Base-by-base conservation (phyloP, 2,113 vertebrate genomes). In the Leptobrachium leishanense region DNA sequence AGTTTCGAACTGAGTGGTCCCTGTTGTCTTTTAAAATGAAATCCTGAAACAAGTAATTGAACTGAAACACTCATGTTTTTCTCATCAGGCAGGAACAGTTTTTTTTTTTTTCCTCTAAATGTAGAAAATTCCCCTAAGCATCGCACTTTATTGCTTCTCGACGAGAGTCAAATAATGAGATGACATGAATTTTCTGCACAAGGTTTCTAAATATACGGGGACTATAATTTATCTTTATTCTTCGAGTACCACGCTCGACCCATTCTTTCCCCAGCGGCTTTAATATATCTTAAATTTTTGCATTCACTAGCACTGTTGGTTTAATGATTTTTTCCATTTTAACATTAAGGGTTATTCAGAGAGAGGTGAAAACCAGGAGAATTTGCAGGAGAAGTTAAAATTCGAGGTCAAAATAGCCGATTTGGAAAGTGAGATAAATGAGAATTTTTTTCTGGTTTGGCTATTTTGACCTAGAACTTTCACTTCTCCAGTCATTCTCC, bases 31-130 rank as follows among this genome's bases (percentile, higher is more conserved):
- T 68, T 74, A 74, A 81, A 81, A 68, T 65, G 43, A 81, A 68
- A 74, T 74, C 72, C 72, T 68, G 50, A 81, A 74, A 81, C 54
- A 74, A 74, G 72, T 81, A 74, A 74, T 81, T 81, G 71, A 74
- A 74, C 71, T 50, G 72, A 68, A 74, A 40, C 50, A 42, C 54
- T 81, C 64, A 63, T 81, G 78, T 74, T 81, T 81, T 81, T 81
- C 53, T 54, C 78, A 81, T 81, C 68, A 81, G 78, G 62, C 73
- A 67, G 53, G 31, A 81, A 67, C 31, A 68, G 39, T 66, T 81
- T 59, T 57, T 59, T 59, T 57, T 59, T 50, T 50, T 72, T 74
- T 54, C 54, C 54, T 44, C 39, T 74, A 55, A 81, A 74, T 74
- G 72, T 43, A 63, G 65, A 74, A 67, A 73, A 73, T 46, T 74